phyloP scores from a whole-genome alignment of 2,797 vertebrate genomes.

The Distichodus sexfasciatus region DNA sequence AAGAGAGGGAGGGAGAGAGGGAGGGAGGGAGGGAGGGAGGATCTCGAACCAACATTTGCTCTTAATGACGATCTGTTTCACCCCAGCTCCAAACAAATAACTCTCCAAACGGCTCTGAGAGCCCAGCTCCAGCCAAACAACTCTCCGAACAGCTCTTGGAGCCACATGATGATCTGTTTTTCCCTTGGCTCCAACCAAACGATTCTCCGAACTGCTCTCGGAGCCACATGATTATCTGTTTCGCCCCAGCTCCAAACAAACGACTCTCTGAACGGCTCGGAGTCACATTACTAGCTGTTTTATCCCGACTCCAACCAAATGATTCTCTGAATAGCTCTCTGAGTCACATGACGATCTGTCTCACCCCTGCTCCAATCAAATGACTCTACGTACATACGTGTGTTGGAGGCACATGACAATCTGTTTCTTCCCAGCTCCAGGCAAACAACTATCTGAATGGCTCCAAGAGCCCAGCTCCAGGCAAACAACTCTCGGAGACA shows the following conservation, averaged over 20 bases:
- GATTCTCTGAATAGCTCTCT: no score
- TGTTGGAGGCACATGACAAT: no score
- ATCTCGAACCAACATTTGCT: slow-evolving; percentile 43
- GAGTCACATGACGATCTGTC: no score
- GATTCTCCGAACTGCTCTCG: no score
- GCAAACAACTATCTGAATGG: background rate
- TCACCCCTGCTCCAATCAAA: no score
- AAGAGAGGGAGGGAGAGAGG: slow-evolving; percentile 11
- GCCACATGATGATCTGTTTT: no score
- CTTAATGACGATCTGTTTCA: slow-evolving; percentile 33
- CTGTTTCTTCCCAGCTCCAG: slow-evolving; percentile 4
- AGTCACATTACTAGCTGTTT: no score
- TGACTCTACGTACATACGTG: no score
- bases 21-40: slow-evolving; percentile 15
- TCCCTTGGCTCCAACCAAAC: no score
- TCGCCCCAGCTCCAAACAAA: slow-evolving; percentile 1
- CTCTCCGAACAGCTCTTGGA: no score
- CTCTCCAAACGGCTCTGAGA: background rate
- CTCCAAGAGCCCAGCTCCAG: background rate
- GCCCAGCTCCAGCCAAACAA: background rate
- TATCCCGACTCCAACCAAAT: background rate
- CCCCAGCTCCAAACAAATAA: background rate
- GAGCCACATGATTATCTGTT: slow-evolving; percentile 35
- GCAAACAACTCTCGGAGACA: no score
- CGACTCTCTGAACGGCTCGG: background rate